A percentile compares a stretch with the other conserved stretches of the same genome.
Evolutionary conservation across 2,888 invertebrate species (phyloP).

Genomic region (Sphaerophoria taeniata): DNA sequence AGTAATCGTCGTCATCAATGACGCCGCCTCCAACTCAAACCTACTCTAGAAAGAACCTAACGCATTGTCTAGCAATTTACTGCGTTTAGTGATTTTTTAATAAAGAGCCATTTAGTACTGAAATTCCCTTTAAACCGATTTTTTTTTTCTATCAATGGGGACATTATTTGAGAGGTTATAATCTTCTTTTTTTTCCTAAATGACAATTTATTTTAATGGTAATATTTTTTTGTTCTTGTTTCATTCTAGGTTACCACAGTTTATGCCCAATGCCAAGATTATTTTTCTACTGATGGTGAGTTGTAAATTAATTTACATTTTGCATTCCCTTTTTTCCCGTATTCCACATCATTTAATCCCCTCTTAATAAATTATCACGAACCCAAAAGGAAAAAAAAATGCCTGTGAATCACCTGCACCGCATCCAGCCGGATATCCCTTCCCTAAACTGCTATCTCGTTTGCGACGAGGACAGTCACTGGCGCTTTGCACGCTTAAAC

Average conservation of each 20-base stretch:
- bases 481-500: conserved; percentile 35
- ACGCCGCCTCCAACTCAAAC: conserved; percentile 15
- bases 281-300: conserved; percentile 94
- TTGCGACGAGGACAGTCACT: conserved; percentile 24
- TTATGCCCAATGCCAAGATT: conserved; percentile 94
- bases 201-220: conserved; percentile 23
- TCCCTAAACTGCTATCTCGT: not conserved
- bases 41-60: conserved; percentile 24
- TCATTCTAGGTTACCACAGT: conserved; percentile 91
- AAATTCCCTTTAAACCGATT: conserved; percentile 13
- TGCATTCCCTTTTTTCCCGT: conserved; percentile 12
- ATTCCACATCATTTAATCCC: conserved; percentile 48
- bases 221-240: conserved; percentile 51
- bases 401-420: conserved; percentile 22
- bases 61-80: not conserved
- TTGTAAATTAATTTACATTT: conserved; percentile 74
- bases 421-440: conserved; percentile 31
- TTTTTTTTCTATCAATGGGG: conserved; percentile 5
- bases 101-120: conserved; percentile 28
- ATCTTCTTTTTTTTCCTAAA: not conserved
- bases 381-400: not conserved
- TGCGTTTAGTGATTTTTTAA: conserved; percentile 29
- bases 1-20: conserved; percentile 39
- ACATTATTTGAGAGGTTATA: not conserved
- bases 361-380: not conserved